Evolutionary conservation across 2,113 vertebrate genomes (phyloP), one percentile per base, ranked within the genome.

Genomic region (Pteruthius melanotis): DNA sequence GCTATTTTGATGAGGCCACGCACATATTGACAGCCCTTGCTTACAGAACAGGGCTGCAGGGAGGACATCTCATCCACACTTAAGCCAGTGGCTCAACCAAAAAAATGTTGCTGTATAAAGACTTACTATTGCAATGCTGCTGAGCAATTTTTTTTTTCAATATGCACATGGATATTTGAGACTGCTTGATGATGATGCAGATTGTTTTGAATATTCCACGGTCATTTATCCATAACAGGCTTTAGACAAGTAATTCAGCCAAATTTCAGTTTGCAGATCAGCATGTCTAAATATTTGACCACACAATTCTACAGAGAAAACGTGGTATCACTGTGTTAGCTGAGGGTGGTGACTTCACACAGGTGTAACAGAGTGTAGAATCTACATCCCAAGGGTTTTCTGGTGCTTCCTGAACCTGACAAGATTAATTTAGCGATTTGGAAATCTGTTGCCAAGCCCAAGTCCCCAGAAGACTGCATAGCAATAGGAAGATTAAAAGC

Each of bases 341-440:
- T 7, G 50, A 90, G 89, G 75, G 53, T 30, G 39, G 52, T 24
- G 69, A 89, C 84, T 79, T 79, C 94, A 89, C 74, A 89, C 93
- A 95, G 95, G 91, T 97, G 94, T 84, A 97, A 95, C 87, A 42
- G 74, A 94, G 47, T 6, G 4, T 84, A 79, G 87, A 89, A 91
- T 89, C 49, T 21, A 40, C 45, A 31, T 96, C 93, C 72, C 88
- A 81, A 71, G 61, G 69, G 94, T 60, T 42, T 78, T 81, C 60
- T 92, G 90, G 76, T 89, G 95, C 95, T 97, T 97, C 96, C 97
- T 98, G 97, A 98, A 98, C 95, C 95, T 97, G 97, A 98, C 98
- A 97, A 96, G 97, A 98, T 97, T 97, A 97, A 98, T 98, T 98
- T 97, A 98, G 95, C 86, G 90, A 98, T 97, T 79, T 97, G 94